phyloP scores from a whole-genome alignment of 1,140 invertebrate genomes.

The Drosophila sproati region DNA sequence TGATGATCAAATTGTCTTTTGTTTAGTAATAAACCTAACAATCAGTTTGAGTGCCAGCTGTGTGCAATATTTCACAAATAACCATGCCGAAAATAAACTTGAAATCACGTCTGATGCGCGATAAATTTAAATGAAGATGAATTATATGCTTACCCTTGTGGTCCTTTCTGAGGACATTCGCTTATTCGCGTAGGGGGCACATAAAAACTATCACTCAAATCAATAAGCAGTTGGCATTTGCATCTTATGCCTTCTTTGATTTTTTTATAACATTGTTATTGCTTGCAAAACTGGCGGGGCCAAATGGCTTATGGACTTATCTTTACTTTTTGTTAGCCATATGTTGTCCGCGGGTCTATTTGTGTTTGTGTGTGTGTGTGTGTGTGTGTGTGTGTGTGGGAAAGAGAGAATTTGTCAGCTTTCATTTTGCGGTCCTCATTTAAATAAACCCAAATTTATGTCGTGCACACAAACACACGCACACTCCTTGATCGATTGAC shows the following conservation, averaged over 20 bases:
- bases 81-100: slow-evolving; percentile 8
- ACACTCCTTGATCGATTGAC: slow-evolving; percentile 60
- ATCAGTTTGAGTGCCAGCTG: background rate
- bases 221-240: slow-evolving; percentile 30
- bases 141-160: slow-evolving; percentile 32
- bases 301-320: slow-evolving; percentile 4
- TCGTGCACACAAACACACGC: slow-evolving; percentile 44
- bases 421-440: slow-evolving; percentile 61
- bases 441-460: slow-evolving; percentile 78
- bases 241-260: slow-evolving; percentile 28
- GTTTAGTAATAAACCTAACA: background rate
- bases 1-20: background rate
- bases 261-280: slow-evolving; percentile 35
- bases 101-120: background rate
- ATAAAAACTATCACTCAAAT: slow-evolving; percentile 44
- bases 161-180: slow-evolving; percentile 1
- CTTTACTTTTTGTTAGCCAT: slow-evolving; percentile 60
- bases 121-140: slow-evolving; percentile 19
- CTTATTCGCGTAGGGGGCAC: background rate
- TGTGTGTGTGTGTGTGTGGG: background rate
- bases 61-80: slow-evolving; percentile 6
- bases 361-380: background rate
- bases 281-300: slow-evolving; percentile 2
- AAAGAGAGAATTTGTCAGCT: background rate
- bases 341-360: slow-evolving; percentile 45